These are phyloP conservation scores for Entelurus aequoreus DNA, from an alignment of 2,113 vertebrate genomes.

Conservation along the genomic window DNA sequence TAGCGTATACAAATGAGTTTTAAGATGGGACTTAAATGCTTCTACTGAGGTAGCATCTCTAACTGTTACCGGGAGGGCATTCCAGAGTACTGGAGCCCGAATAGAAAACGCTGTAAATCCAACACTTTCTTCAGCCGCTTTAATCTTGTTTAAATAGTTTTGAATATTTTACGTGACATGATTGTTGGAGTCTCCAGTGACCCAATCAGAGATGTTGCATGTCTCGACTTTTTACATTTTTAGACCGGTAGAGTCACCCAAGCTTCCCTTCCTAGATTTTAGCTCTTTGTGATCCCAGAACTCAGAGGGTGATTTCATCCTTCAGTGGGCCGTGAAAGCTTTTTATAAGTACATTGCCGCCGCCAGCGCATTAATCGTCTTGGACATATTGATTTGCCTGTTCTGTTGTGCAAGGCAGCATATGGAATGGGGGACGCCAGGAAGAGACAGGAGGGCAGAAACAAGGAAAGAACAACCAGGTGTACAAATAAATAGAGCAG, in stretches of 20 bases:
- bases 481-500: slow-evolving; percentile 6
- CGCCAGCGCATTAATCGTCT: slow-evolving; percentile 57
- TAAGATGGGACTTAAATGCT: no score
- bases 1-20: no score
- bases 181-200: slow-evolving; percentile 24
- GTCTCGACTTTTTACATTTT: slow-evolving; percentile 22
- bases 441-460: slow-evolving; percentile 1
- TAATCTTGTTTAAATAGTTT: neutral
- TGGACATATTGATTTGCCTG: slow-evolving; percentile 57
- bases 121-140: neutral
- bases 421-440: slow-evolving; percentile 19
- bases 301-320: slow-evolving; percentile 64
- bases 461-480: neutral
- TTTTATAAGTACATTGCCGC: slow-evolving; percentile 58
- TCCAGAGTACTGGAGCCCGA: no score
- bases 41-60: no score
- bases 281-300: slow-evolving; percentile 38
- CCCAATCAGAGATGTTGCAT: slow-evolving; percentile 23
- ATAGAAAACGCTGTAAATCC: no score
- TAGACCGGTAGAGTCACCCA: neutral
- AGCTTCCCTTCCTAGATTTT: neutral
- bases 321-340: slow-evolving; percentile 68
- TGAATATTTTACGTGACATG: neutral
- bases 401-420: slow-evolving; percentile 47
- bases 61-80: no score